A percentile compares a stretch with the other conserved stretches of the same genome.
Evolutionary conservation across 2,888 invertebrate genomes (phyloP).

Genomic region (Kuschelorhynchus macadamiae): DNA sequence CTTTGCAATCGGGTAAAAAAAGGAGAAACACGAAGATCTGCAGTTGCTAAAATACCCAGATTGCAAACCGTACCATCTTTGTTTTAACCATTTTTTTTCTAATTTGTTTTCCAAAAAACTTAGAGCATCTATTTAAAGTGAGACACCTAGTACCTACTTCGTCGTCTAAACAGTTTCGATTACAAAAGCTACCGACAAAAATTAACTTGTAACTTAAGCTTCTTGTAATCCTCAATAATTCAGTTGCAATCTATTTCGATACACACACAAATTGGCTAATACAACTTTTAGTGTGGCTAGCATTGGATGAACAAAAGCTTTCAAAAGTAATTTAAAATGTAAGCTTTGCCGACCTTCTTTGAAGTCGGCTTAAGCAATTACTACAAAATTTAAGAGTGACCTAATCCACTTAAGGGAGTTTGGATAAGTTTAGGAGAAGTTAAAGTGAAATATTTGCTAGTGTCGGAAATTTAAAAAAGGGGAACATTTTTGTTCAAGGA

Average conservation of each 20-base stretch:
- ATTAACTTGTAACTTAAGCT: constrained; percentile 21
- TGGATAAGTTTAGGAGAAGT: constrained; percentile 43
- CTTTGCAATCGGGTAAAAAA: no score
- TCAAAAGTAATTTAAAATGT: constrained; percentile 31
- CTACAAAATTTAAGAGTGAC: constrained; percentile 62
- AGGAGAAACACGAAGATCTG: background rate
- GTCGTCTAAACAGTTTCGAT: no score
- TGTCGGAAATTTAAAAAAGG: constrained; percentile 7
- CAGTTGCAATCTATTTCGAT: constrained; percentile 9
- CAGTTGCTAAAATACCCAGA: no score
- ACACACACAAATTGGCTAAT: constrained; percentile 26
- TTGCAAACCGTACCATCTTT: no score
- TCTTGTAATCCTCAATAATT: constrained; percentile 18
- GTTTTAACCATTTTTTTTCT: no score
- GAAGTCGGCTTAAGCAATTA: constrained; percentile 60
- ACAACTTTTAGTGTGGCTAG: constrained; percentile 8
- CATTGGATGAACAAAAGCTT: constrained; percentile 19
- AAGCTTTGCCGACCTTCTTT: constrained; percentile 25
- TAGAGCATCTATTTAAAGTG: no score
- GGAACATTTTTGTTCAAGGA: background rate
- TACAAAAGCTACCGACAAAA: background rate
- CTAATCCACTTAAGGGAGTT: constrained; percentile 64
- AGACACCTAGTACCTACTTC: no score
- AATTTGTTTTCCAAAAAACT: no score
- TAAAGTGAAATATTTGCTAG: constrained; percentile 22